Conservation (phyloP, 2,113 vertebrate genomes). For the Antennarius striatus region DNA sequence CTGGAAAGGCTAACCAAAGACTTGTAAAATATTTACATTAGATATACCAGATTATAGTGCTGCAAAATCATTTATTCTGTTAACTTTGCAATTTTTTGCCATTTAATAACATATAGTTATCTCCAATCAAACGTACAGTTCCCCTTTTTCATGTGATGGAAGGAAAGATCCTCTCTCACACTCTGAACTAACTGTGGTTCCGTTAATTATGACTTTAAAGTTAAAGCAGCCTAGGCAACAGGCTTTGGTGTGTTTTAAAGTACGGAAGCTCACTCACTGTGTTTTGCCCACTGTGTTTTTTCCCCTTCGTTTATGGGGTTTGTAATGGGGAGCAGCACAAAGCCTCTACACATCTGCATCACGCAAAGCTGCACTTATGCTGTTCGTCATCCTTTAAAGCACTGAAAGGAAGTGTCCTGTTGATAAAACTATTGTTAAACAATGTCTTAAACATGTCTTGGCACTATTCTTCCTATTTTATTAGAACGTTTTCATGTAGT, state of each 20-base stretch:
- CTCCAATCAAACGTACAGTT: too few relatives aligned
- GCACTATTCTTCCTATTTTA: slow-evolving; percentile 50
- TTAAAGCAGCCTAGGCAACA: slow-evolving; percentile 36
- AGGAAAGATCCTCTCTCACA: not conserved
- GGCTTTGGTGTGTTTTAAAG: slow-evolving; percentile 41
- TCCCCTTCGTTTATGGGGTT: slow-evolving; percentile 55
- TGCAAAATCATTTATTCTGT: too few relatives aligned
- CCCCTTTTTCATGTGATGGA: not conserved
- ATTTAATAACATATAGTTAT: not conserved
- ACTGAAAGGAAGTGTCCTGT: slow-evolving; percentile 53
- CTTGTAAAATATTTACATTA: slow-evolving; percentile 12
- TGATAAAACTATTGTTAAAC: slow-evolving; percentile 56
- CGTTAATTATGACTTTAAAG: slow-evolving; percentile 37
- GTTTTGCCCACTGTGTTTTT: slow-evolving; percentile 38
- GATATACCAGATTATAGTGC: slow-evolving; percentile 2
- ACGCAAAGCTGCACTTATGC: slow-evolving; percentile 20
- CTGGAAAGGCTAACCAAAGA: slow-evolving; percentile 24
- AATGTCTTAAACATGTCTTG: slow-evolving; percentile 44
- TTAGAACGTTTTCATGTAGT: slow-evolving; percentile 52
- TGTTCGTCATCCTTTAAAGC: slow-evolving; percentile 61
- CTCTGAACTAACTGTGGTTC: not conserved
- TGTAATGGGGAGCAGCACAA: slow-evolving; percentile 53
- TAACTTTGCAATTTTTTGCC: too few relatives aligned
- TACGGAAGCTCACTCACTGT: slow-evolving; percentile 43
- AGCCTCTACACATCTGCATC: slow-evolving; percentile 63